A percentile compares a stretch with the other conserved stretches of the same genome.
Evolutionary conservation across 2,113 vertebrate species (phyloP).

Genomic region (Oxyura jamaicensis): DNA sequence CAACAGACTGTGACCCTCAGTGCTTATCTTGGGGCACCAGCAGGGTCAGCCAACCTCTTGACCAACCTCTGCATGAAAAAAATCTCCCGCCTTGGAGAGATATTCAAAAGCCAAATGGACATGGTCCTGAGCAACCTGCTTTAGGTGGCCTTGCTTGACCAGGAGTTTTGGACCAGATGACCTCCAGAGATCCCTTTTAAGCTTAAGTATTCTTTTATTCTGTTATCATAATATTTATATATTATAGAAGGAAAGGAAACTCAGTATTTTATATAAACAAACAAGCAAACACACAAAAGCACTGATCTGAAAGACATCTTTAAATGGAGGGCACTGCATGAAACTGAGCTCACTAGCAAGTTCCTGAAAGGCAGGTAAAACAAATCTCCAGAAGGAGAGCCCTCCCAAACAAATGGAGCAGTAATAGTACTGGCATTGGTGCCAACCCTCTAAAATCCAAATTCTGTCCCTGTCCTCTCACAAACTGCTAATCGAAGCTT

Average conservation of each 20-base stretch:
- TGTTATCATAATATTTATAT: not conserved
- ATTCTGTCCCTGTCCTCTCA: not conserved
- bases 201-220: not conserved
- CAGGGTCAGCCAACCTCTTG: too few species aligned
- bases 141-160: not conserved
- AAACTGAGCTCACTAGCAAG: not conserved
- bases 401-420: not conserved
- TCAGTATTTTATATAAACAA: not conserved
- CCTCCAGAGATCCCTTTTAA: not conserved
- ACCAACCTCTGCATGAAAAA: too few species aligned
- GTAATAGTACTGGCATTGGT: not conserved
- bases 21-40: too few species aligned
- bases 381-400: not conserved
- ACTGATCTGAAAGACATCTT: not conserved
- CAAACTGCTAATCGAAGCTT: not conserved
- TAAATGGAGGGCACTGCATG: not conserved
- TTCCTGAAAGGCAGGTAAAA: not conserved
- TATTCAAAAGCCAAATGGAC: not conserved
- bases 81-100: not conserved
- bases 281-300: not conserved
- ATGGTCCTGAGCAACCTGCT: too few species aligned
- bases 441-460: not conserved
- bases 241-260: not conserved
- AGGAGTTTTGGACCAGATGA: not conserved
- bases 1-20: too few species aligned